Percentiles rank a stretch among this genome's conserved stretches.
These are phyloP conservation scores for Murina feae DNA, from an alignment of 2,113 vertebrate genomes.

Conservation along the genomic window DNA sequence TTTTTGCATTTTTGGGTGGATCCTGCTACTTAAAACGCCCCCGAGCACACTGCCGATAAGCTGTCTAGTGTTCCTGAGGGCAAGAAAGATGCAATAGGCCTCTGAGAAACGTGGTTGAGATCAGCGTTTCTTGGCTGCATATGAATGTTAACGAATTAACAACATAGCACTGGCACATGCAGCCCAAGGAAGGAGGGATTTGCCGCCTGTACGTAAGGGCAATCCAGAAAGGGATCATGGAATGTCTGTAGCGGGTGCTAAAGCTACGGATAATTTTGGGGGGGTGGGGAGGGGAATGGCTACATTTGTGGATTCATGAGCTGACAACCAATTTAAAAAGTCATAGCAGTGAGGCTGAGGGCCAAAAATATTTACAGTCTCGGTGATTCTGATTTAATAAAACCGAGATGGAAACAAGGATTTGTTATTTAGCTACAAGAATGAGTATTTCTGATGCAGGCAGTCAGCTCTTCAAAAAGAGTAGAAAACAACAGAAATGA, in stretches of 20 bases:
- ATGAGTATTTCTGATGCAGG: not conserved
- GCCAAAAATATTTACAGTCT: not conserved
- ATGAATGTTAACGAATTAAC: not conserved
- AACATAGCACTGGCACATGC: not conserved
- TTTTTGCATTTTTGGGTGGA: not conserved
- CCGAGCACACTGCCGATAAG: not conserved
- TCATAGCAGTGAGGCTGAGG: not conserved
- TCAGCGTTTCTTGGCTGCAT: not conserved
- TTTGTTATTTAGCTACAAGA: not conserved
- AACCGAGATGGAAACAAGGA: not conserved
- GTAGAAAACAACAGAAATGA: not conserved
- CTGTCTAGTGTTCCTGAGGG: not conserved
- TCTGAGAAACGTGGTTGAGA: not conserved
- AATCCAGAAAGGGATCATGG: not conserved
- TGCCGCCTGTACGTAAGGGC: not conserved
- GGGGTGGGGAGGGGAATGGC: not conserved
- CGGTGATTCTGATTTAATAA: not conserved
- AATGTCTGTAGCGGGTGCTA: not conserved
- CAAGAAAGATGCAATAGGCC: not conserved
- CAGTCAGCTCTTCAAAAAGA: not conserved
- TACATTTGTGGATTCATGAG: not conserved
- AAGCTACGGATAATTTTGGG: not conserved
- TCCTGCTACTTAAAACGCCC: not conserved
- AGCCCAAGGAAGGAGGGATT: not conserved
- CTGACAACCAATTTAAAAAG: not conserved